phyloP scores from a whole-genome alignment of 2,797 vertebrate species.

The Melanotaenia nigrans region DNA sequence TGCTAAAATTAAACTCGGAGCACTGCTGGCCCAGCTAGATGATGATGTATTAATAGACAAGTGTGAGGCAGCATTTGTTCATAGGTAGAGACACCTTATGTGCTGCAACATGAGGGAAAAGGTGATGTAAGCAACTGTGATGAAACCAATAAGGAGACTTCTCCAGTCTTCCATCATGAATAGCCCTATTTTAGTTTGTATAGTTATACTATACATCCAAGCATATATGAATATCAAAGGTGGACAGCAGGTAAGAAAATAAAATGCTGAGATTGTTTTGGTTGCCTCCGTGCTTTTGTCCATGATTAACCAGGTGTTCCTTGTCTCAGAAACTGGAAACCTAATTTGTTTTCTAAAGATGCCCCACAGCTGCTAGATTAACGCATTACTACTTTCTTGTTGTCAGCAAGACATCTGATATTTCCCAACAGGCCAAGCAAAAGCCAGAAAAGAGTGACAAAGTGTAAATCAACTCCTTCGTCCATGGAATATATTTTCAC shows the following conservation, averaged over 20 bases:
- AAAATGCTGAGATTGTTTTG: conserved; percentile 3
- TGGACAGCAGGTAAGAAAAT: neutral
- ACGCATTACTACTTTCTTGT: conserved; percentile 24
- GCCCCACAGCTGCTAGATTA: conserved; percentile 1
- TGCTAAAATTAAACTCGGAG: conserved; percentile 77
- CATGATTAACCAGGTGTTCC: neutral
- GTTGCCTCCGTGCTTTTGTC: conserved; percentile 5
- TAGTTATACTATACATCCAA: neutral
- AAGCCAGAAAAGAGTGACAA: conserved; percentile 45
- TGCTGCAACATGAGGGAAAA: conserved; percentile 4
- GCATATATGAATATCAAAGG: neutral
- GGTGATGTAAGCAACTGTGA: neutral
- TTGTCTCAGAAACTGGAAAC: conserved; percentile 16
- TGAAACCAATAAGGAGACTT: neutral
- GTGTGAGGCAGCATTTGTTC: conserved; percentile 67
- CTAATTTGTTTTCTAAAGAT: conserved; percentile 1
- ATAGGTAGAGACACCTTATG: conserved; percentile 47
- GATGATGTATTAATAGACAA: conserved; percentile 77
- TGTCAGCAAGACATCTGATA: conserved; percentile 36
- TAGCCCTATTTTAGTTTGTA: neutral
- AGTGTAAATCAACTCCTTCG: conserved; percentile 46
- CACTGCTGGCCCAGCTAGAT: conserved; percentile 58
- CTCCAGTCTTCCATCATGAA: conserved; percentile 1
- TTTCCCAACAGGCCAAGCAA: conserved; percentile 40
- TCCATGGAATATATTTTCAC: conserved; percentile 27